Evolutionary conservation across 2,797 vertebrate genomes (phyloP), one percentile per base, ranked within the genome.

Genomic region (Leucoraja ocellata): DNA sequence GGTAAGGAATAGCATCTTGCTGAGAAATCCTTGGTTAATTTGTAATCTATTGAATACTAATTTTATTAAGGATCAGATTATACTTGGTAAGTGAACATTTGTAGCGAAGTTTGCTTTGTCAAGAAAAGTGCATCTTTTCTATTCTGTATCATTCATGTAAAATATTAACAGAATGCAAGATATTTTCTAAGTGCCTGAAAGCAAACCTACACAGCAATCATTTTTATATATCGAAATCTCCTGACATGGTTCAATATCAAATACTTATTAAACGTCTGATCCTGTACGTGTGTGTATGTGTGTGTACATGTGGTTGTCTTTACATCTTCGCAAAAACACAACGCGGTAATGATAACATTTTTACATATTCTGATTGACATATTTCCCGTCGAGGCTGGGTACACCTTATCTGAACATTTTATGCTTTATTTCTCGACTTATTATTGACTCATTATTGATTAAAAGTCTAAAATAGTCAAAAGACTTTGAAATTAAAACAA

Each of bases 11-110:
- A 71, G 39, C 71, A 28, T 92, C 71, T 92, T 76, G 25, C 90
- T 92, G 90, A 74, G 90, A 92, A 46, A 76, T 92, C 39, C 61
- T 23, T 92, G 71, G 71, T 16, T 92, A 74, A 76, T 76, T 91
- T 74, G 46, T 74, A 74, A 74, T 92, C 23, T 63, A 88, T 88
- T 86, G 83, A 74, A 65, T 21, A 73, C 46, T 74, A 54, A 23
- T 25, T 92, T 76, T 76, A 68, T 91, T 74, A 91, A 91, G 23
- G 18, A 25, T 10, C 71, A 91, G 46, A 74, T 91, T 91, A 46
- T 36, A 76, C 73, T 76, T 36, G 73, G 71, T 58, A 13, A 25
- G 46, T 46, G 36, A 92, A 92, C 39, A 39, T 46, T 18, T 74
- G 71, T 74, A 92, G 46, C 54, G 32, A 54, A 54, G 71, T 76